A percentile compares a stretch with the other conserved stretches of the same genome.
Conservation (phyloP, 2,797 vertebrate genomes). For the Amniataba percoides region DNA sequence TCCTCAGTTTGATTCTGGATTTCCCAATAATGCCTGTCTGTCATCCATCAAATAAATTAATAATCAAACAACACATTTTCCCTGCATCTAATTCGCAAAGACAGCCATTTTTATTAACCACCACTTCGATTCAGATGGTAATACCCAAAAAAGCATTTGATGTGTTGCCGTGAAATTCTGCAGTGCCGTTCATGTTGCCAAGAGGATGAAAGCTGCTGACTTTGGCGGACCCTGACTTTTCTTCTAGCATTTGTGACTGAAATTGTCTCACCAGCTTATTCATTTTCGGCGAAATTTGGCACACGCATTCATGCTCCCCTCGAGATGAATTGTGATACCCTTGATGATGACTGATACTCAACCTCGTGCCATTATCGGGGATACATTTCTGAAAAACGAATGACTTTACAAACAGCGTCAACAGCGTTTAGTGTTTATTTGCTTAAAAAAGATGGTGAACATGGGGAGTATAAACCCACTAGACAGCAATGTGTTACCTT, state of each 20-base stretch:
- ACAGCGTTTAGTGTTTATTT: not conserved
- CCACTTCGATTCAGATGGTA: not conserved
- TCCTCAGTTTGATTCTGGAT: not conserved
- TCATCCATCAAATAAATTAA: not conserved
- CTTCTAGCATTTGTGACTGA: not conserved
- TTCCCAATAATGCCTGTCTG: not conserved
- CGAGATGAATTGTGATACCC: not conserved
- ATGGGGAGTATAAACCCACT: not conserved
- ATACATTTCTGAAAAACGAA: not conserved
- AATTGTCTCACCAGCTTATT: not conserved
- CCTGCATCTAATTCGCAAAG: not conserved
- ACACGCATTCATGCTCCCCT: not conserved
- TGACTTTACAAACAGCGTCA: not conserved
- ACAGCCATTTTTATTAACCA: not conserved
- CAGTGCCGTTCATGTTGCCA: not conserved
- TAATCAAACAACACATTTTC: too few species aligned
- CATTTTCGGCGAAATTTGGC: not conserved
- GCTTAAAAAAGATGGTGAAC: not conserved
- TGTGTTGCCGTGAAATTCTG: not conserved
- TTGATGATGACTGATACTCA: not conserved
- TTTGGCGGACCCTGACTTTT: not conserved
- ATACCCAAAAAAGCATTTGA: not conserved
- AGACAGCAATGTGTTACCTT: not conserved
- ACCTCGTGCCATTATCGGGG: not conserved
- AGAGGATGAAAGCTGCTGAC: not conserved